Evolutionary conservation across 2,888 invertebrate genomes (phyloP).

Genomic region (Chymomyza fuscimana): DNA sequence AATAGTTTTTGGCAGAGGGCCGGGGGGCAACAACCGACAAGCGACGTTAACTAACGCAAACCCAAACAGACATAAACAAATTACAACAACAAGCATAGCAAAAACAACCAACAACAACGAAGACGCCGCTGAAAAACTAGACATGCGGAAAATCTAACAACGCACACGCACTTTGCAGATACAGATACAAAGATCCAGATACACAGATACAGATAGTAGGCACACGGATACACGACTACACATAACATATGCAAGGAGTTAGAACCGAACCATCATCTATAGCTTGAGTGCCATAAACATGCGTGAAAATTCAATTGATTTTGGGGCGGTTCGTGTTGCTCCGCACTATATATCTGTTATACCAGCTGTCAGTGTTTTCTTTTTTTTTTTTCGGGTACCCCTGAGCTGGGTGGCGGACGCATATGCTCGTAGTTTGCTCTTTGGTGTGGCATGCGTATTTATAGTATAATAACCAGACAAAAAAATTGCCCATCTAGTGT

Average conservation of each 20-base stretch:
- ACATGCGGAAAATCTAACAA: conserved; percentile 22
- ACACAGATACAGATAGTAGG: conserved; percentile 12
- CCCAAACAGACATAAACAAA: conserved; percentile 63
- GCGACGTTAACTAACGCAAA: conserved; percentile 11
- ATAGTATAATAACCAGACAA: conserved; percentile 44
- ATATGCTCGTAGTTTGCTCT: neutral
- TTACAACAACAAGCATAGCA: conserved; percentile 43
- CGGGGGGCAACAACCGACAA: neutral
- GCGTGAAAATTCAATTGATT: conserved; percentile 73
- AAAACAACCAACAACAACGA: too few species aligned
- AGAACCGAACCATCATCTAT: neutral
- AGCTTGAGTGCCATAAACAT: conserved; percentile 54
- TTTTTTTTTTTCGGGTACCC: neutral
- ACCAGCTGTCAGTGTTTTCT: neutral
- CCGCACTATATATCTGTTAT: neutral
- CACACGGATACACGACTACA: conserved; percentile 28
- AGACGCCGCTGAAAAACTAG: conserved; percentile 15
- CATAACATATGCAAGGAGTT: neutral
- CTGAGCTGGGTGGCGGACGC: neutral
- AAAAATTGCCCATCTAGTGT: conserved; percentile 54
- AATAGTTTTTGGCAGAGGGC: conserved; percentile 33
- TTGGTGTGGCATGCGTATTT: conserved; percentile 54
- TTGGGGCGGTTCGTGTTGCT: conserved; percentile 21
- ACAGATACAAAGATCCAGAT: conserved; percentile 15
- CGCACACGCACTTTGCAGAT: conserved; percentile 44